Conservation (phyloP, 2,113 vertebrate genomes). For the Gymnocephalus cernua region DNA sequence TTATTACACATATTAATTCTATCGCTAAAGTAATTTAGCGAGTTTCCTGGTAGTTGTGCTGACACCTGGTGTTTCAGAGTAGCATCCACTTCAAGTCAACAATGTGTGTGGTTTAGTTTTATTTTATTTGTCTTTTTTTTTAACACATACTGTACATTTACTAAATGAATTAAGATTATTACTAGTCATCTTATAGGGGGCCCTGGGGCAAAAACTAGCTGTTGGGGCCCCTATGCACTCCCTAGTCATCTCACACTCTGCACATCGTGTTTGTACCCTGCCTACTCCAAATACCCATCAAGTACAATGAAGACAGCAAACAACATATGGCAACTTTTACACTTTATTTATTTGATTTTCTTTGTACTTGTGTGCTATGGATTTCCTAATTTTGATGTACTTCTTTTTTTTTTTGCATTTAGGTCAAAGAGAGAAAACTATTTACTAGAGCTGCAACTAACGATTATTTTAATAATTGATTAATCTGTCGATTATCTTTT, state of each 20-base stretch:
- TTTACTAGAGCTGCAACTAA: too few relatives aligned
- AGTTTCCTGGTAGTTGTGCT: not conserved
- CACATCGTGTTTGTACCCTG: not conserved
- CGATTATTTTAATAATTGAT: too few relatives aligned
- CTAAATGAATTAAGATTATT: not conserved
- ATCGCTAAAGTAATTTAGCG: too few relatives aligned
- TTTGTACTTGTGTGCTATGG: not conserved
- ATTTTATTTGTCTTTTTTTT: not conserved
- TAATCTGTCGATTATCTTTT: too few relatives aligned
- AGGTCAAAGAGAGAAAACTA: not conserved
- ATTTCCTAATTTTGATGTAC: not conserved
- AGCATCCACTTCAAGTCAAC: not conserved
- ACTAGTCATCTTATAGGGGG: not conserved
- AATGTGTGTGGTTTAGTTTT: not conserved
- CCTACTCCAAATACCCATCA: conserved; percentile 1
- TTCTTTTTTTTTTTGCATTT: not conserved
- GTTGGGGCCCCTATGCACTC: not conserved
- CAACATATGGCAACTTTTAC: not conserved
- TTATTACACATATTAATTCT: not conserved
- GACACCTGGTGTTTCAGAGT: not conserved
- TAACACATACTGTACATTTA: not conserved
- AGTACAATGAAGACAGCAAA: not conserved
- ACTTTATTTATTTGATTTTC: not conserved
- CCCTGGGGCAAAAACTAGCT: not conserved
- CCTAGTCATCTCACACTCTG: not conserved